These are phyloP conservation scores for Myopa testacea DNA, from an alignment of 2,888 invertebrate species.

Conservation along the genomic window DNA sequence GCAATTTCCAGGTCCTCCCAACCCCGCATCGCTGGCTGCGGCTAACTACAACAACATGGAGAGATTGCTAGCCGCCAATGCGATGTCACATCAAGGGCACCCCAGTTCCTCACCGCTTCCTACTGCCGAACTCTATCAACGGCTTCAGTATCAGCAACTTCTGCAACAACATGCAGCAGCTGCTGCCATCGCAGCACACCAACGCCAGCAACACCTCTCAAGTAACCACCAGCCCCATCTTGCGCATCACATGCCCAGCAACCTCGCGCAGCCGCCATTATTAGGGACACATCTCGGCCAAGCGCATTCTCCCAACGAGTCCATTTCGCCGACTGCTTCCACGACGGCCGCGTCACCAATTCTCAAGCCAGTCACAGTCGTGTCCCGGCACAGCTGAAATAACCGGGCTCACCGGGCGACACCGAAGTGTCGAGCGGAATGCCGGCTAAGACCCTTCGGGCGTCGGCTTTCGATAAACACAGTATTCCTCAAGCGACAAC, in stretches of 20 bases:
- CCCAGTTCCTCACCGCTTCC: slow-evolving; percentile 54
- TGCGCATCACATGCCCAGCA: slow-evolving; percentile 60
- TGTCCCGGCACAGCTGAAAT: slow-evolving; percentile 73
- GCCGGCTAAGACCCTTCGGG: not conserved
- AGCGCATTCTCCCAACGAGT: slow-evolving; percentile 49
- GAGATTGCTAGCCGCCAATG: slow-evolving; percentile 52
- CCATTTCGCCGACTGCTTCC: slow-evolving; percentile 48
- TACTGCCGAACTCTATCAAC: slow-evolving; percentile 70
- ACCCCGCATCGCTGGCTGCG: slow-evolving; percentile 58
- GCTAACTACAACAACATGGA: slow-evolving; percentile 57
- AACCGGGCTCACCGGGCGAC: not conserved
- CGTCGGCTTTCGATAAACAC: not conserved
- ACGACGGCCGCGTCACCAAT: slow-evolving; percentile 60
- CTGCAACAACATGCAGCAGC: slow-evolving; percentile 68
- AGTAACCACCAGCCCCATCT: slow-evolving; percentile 55
- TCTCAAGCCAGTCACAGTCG: slow-evolving; percentile 70
- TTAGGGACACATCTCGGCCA: slow-evolving; percentile 61
- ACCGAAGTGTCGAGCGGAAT: not conserved
- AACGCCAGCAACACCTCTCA: slow-evolving; percentile 60
- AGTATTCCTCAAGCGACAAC: not conserved
- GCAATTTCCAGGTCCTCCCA: slow-evolving; percentile 50
- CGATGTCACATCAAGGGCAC: slow-evolving; percentile 54
- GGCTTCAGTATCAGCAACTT: slow-evolving; percentile 69
- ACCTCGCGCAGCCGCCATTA: slow-evolving; percentile 55
- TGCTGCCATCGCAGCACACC: slow-evolving; percentile 67